Percentiles rank a stretch among this genome's conserved stretches.
These are phyloP conservation scores for Phylloscopus trochiloides DNA, from an alignment of 2,113 vertebrate genomes.

Conservation along the genomic window DNA sequence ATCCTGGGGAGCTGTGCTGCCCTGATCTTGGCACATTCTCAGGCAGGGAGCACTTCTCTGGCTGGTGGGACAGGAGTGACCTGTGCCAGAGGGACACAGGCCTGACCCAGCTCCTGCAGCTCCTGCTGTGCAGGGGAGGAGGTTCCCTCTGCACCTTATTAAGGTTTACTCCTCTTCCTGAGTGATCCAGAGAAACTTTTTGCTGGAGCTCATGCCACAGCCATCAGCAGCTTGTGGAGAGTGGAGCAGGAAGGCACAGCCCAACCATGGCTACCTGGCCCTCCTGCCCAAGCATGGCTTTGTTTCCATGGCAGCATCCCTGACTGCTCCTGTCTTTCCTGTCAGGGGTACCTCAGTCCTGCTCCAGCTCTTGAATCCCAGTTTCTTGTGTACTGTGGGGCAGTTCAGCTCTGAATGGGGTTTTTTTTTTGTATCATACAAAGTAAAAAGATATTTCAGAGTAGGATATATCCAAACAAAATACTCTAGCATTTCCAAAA, in stretches of 20 bases:
- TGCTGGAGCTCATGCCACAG: neutral
- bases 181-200: neutral
- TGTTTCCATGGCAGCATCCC: neutral
- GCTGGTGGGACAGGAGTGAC: neutral
- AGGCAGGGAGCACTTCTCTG: rapidly evolving
- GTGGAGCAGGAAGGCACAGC: neutral
- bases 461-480: neutral
- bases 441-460: neutral
- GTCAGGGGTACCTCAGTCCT: neutral
- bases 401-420: neutral
- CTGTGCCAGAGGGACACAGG: rapidly evolving
- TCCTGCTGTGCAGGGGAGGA: neutral
- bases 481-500: neutral
- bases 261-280: no score
- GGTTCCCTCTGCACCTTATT: neutral
- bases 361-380: neutral
- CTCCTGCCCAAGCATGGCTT: neutral
- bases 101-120: neutral
- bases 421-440: neutral
- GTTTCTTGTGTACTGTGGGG: neutral
- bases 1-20: neutral
- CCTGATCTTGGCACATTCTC: neutral
- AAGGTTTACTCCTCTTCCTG: neutral
- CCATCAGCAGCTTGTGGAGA: neutral
- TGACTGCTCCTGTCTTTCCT: neutral